Percentiles rank a stretch among this genome's conserved stretches.
Evolutionary conservation across 2,888 invertebrate species (phyloP).

Genomic region (Lepidonotus clava): DNA sequence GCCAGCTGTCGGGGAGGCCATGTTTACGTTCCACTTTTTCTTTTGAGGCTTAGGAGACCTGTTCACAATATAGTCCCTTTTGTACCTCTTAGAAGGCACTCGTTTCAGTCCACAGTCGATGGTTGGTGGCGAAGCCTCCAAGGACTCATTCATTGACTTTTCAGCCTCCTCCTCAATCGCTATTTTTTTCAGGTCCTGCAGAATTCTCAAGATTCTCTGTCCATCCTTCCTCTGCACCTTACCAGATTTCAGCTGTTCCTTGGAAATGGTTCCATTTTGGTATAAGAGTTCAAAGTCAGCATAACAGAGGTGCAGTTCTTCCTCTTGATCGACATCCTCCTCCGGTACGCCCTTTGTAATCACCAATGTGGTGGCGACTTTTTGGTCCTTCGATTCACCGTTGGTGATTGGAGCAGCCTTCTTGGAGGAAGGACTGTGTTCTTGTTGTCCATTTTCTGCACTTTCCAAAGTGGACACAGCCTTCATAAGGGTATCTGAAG

Average conservation of each 20-base stretch:
- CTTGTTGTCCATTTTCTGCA: too few species aligned
- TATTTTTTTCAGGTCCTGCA: conserved; percentile 18
- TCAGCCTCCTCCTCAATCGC: not conserved
- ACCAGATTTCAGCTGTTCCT: conserved; percentile 54
- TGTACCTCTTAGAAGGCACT: conserved; percentile 69
- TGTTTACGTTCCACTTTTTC: conserved; percentile 50
- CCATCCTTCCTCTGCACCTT: conserved; percentile 53
- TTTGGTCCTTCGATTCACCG: not conserved
- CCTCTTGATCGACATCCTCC: conserved; percentile 36
- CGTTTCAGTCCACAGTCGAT: conserved; percentile 71
- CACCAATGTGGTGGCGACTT: not conserved
- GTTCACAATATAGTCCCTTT: conserved; percentile 72
- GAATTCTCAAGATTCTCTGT: conserved; percentile 9
- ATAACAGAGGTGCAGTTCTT: conserved; percentile 59
- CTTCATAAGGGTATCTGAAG: not conserved
- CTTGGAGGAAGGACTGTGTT: not conserved
- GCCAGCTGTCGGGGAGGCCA: conserved; percentile 2
- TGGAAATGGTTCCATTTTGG: conserved; percentile 52
- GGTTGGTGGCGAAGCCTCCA: conserved; percentile 33
- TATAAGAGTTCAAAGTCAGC: conserved; percentile 58
- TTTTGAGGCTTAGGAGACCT: conserved; percentile 14
- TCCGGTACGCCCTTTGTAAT: not conserved
- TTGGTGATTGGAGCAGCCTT: not conserved
- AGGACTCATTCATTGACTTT: conserved; percentile 40
- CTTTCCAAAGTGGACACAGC: too few species aligned